Conservation (phyloP, 2,888 invertebrate genomes). For the Elysia crispata region DNA sequence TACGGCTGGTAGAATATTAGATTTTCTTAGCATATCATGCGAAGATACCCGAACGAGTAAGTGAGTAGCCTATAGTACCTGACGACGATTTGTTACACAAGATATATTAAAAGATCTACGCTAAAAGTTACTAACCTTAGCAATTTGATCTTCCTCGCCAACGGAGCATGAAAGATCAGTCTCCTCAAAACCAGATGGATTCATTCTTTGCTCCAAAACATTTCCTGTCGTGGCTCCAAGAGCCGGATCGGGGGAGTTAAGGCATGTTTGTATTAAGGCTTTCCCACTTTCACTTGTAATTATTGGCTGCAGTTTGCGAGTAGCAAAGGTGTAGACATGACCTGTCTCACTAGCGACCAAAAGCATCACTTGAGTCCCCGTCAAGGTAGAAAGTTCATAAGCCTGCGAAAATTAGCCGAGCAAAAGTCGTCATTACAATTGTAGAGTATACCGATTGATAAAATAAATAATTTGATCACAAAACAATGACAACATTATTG, state of each 20-base stretch:
- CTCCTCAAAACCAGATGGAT: conserved; percentile 98
- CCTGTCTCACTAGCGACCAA: conserved; percentile 99
- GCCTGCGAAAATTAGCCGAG: conserved; percentile 84
- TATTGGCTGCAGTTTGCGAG: conserved; percentile 96
- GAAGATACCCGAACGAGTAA: no score
- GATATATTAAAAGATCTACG: no score
- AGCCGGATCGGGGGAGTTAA: conserved; percentile 93
- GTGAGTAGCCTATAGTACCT: no score
- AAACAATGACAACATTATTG: neutral
- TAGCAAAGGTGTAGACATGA: conserved; percentile 99
- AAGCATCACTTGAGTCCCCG: conserved; percentile 99
- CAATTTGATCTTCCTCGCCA: conserved; percentile 79
- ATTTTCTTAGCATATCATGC: no score
- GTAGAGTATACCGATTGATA: no score
- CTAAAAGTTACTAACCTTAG: no score
- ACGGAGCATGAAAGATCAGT: conserved; percentile 93
- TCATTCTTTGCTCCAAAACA: conserved; percentile 95
- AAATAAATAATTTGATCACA: neutral
- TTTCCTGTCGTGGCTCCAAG: conserved; percentile 69
- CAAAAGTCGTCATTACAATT: no score
- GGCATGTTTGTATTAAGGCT: conserved; percentile 97
- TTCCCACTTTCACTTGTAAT: conserved; percentile 96
- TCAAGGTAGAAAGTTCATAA: conserved; percentile 98
- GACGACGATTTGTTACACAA: no score
- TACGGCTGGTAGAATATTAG: no score